A percentile compares a stretch with the other conserved stretches of the same genome.
Evolutionary conservation across 2,888 invertebrate species (phyloP).

Genomic region (Sinodicranocentrus sp.): DNA sequence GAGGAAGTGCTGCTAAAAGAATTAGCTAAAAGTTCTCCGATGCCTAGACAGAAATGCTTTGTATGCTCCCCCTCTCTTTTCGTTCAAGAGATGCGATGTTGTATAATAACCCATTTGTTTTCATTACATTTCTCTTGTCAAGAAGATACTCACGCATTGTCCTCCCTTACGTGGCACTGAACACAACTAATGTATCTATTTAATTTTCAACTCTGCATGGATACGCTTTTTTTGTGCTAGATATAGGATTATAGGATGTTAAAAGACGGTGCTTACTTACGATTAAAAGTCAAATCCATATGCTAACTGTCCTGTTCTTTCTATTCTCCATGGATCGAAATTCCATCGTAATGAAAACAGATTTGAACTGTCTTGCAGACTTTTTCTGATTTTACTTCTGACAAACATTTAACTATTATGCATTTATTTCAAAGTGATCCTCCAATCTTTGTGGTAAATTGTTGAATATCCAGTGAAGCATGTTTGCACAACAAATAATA

Average conservation of each 20-base stretch:
- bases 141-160: slow-evolving; percentile 33
- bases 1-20: background rate
- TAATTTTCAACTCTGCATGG: slow-evolving; percentile 33
- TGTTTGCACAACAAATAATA: too few relatives aligned
- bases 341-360: slow-evolving; percentile 45
- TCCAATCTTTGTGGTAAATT: too few relatives aligned
- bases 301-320: background rate
- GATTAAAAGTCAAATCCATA: background rate
- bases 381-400: too few relatives aligned
- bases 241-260: too few relatives aligned
- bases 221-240: background rate
- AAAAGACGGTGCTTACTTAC: too few relatives aligned
- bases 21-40: slow-evolving; percentile 2
- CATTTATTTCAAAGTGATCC: too few relatives aligned
- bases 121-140: slow-evolving; percentile 62
- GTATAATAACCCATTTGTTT: slow-evolving; percentile 63
- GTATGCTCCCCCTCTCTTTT: background rate
- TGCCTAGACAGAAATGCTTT: background rate
- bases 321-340: slow-evolving; percentile 49
- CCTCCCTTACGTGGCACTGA: background rate
- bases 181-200: slow-evolving; percentile 24
- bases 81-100: background rate
- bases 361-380: too few relatives aligned
- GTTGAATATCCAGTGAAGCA: too few relatives aligned
- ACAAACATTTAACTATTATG: too few relatives aligned